A percentile compares a stretch with the other conserved stretches of the same genome.
Conservation (phyloP, 2,113 vertebrate species). For the Lophochroa leadbeateri region DNA sequence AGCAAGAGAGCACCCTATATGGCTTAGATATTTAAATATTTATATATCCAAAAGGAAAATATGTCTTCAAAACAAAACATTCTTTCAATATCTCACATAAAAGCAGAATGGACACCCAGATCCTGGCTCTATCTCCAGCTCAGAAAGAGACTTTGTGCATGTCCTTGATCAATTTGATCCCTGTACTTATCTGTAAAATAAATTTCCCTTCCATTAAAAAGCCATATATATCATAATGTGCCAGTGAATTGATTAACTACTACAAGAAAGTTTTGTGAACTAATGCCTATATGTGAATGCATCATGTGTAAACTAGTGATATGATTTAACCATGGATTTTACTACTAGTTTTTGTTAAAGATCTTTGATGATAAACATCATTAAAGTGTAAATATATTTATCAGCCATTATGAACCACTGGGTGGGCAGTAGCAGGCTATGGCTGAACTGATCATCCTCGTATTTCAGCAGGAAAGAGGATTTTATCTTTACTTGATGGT, state of each 20-base stretch:
- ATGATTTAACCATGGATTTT: not conserved
- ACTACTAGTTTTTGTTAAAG: not conserved
- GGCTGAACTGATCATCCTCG: not conserved
- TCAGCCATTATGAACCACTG: not conserved
- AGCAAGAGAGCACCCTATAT: not conserved
- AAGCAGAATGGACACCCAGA: not conserved
- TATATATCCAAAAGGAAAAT: not conserved
- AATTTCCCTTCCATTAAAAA: not conserved
- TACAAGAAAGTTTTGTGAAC: not conserved
- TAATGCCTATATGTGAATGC: not conserved
- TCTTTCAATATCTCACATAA: not conserved
- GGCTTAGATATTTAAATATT: not conserved
- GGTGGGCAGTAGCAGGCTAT: not conserved
- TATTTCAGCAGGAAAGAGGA: not conserved
- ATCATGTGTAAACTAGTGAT: not conserved
- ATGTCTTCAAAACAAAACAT: not conserved
- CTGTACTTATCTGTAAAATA: not conserved
- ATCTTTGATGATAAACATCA: not conserved
- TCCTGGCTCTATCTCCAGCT: not conserved
- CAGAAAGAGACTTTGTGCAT: not conserved
- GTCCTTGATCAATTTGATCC: conserved; percentile 47
- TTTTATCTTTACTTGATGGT: not conserved
- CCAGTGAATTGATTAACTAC: not conserved
- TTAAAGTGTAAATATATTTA: not conserved
- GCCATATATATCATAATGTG: not conserved